Percentiles rank a stretch among this genome's conserved stretches.
These are phyloP conservation scores for Lissonota sp. DNA, from an alignment of 2,888 invertebrate genomes.

Conservation along the genomic window DNA sequence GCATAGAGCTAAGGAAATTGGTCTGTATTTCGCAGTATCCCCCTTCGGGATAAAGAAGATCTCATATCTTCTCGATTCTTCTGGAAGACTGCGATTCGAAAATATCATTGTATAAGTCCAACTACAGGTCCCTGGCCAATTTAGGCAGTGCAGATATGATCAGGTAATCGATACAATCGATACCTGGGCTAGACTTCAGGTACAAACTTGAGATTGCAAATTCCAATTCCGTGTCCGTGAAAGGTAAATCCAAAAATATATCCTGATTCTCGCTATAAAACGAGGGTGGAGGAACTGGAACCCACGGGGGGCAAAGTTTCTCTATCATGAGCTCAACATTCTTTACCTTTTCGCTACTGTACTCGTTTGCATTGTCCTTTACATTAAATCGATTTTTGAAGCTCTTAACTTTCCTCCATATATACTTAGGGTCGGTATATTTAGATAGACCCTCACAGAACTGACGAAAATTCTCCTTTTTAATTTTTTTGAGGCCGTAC, in stretches of 20 bases:
- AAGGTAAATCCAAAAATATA: constrained; percentile 27
- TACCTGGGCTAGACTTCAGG: constrained; percentile 44
- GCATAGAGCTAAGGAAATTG: constrained; percentile 54
- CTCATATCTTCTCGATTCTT: constrained; percentile 27
- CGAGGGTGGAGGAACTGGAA: background rate
- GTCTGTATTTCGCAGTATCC: constrained; percentile 15
- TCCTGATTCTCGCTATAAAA: constrained; percentile 19
- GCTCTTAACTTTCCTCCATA: constrained; percentile 45
- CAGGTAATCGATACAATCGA: constrained; percentile 50
- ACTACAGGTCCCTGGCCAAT: background rate
- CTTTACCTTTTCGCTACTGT: constrained; percentile 18
- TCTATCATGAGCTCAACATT: constrained; percentile 7
- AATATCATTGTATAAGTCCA: constrained; percentile 46
- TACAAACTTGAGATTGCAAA: constrained; percentile 38
- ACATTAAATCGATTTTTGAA: constrained; percentile 44
- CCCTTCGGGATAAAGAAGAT: constrained; percentile 54
- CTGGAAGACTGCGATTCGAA: constrained; percentile 4
- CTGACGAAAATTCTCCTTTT: constrained; percentile 26
- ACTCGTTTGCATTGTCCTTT: constrained; percentile 32
- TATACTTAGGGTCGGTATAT: constrained; percentile 32
- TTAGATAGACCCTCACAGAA: constrained; percentile 33
- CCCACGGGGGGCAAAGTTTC: constrained; percentile 27
- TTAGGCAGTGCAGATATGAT: constrained; percentile 27
- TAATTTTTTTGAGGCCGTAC: constrained; percentile 22
- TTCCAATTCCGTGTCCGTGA: constrained; percentile 26